Percentiles rank a stretch among this genome's conserved stretches.
Evolutionary conservation across 2,113 vertebrate species (phyloP).

Genomic region (Pungitius pungitius): DNA sequence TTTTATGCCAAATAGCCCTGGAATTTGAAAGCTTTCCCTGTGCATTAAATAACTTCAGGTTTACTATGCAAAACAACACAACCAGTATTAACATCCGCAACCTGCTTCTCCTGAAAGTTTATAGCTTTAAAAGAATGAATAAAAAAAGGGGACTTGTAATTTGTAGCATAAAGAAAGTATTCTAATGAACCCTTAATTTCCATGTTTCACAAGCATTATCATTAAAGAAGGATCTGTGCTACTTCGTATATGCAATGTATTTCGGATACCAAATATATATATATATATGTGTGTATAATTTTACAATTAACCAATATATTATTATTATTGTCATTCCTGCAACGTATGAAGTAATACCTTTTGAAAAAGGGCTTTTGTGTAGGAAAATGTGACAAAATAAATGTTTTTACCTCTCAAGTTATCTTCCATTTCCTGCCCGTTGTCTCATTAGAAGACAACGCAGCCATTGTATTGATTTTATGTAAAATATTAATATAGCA

Average conservation of each 20-base stretch:
- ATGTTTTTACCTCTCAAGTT: conserved; percentile 85
- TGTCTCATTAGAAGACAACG: conserved; percentile 11
- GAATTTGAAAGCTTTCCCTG: conserved; percentile 57
- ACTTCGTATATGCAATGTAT: conserved; percentile 95
- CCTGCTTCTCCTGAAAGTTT: conserved; percentile 53
- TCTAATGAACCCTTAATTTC: conserved; percentile 63
- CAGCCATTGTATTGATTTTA: neutral
- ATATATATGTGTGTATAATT: conserved; percentile 84
- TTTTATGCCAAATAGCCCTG: conserved; percentile 44
- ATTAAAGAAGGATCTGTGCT: conserved; percentile 84
- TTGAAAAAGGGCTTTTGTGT: conserved; percentile 88
- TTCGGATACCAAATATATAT: conserved; percentile 87
- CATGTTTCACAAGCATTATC: conserved; percentile 75
- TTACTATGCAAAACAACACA: conserved; percentile 62
- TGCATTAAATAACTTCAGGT: conserved; percentile 62
- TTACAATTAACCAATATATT: conserved; percentile 89
- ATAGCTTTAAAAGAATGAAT: conserved; percentile 62
- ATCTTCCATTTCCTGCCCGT: conserved; percentile 25
- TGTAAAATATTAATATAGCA: neutral
- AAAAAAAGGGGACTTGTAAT: conserved; percentile 63
- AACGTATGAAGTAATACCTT: conserved; percentile 88
- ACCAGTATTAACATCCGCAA: conserved; percentile 56
- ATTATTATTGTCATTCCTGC: conserved; percentile 82
- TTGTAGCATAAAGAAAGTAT: conserved; percentile 80
- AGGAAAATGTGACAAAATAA: conserved; percentile 93